phyloP scores from a whole-genome alignment of 1,140 invertebrate species.

The Drosophila serrata region DNA sequence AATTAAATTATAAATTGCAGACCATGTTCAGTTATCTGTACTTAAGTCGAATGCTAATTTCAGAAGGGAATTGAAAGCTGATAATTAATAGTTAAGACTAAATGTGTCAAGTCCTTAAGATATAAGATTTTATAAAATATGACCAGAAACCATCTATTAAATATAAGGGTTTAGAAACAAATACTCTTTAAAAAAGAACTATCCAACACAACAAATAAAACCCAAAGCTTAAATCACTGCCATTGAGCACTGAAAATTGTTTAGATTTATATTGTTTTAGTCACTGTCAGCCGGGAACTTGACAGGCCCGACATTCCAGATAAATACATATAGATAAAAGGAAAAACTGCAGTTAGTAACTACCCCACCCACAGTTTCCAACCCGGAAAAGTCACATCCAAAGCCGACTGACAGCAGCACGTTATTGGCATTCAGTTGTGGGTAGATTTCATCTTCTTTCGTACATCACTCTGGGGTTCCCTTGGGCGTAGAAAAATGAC shows the following conservation, averaged over 20 bases:
- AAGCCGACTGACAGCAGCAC: constrained; percentile 54
- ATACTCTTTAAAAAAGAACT: background rate
- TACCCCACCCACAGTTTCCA: constrained; percentile 1
- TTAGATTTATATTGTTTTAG: constrained; percentile 54
- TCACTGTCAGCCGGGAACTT: constrained; percentile 28
- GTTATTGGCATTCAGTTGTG: constrained; percentile 62
- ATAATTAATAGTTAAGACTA: background rate
- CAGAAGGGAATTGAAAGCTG: background rate
- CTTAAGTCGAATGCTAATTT: constrained; percentile 2
- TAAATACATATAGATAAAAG: constrained; percentile 51
- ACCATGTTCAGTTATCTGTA: background rate
- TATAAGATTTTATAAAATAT: background rate
- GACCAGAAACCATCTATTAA: background rate
- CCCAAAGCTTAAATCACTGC: background rate
- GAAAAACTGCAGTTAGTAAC: constrained; percentile 42
- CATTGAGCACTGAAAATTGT: constrained; percentile 21
- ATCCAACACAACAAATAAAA: background rate
- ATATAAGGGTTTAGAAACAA: background rate
- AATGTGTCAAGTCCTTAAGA: background rate
- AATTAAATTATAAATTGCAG: constrained; percentile 40
- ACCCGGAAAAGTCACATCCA: constrained; percentile 28
- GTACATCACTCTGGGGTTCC: constrained; percentile 12
- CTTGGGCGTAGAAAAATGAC: constrained; percentile 46
- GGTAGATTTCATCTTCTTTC: constrained; percentile 55
- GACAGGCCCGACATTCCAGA: constrained; percentile 47